Conservation (phyloP, 2,797 vertebrate species). For the Novumbra hubbsi region DNA sequence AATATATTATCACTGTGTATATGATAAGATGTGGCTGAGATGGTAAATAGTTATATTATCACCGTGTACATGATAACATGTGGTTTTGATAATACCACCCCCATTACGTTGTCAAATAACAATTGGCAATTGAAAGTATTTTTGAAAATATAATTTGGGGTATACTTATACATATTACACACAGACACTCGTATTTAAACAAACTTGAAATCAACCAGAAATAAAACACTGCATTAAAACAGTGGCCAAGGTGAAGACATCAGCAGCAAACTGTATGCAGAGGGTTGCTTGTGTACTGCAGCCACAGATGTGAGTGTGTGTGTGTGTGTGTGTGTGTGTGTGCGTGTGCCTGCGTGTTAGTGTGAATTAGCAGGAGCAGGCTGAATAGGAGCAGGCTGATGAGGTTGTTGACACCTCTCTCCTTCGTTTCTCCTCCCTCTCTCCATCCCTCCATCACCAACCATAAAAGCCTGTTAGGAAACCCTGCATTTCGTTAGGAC, state of each 20-base stretch:
- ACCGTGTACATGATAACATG: not conserved
- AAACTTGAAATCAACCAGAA: not conserved
- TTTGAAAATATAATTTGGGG: not conserved
- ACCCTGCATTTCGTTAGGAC: conserved; percentile 74
- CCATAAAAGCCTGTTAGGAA: conserved; percentile 76
- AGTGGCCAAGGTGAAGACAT: conserved; percentile 68
- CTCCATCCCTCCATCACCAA: conserved; percentile 64
- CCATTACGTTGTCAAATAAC: not conserved
- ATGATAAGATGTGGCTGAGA: not conserved
- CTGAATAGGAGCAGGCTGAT: conserved; percentile 59
- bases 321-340: conserved; percentile 21
- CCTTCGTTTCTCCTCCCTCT: conserved; percentile 44
- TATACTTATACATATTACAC: not conserved
- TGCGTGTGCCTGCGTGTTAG: conserved; percentile 41
- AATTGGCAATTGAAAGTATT: not conserved
- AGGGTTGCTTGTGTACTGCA: conserved; percentile 63
- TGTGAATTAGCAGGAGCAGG: conserved; percentile 43
- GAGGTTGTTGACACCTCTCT: conserved; percentile 69
- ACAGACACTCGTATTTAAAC: not conserved
- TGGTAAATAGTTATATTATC: not conserved
- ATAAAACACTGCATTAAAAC: conserved; percentile 14
- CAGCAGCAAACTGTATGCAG: conserved; percentile 65
- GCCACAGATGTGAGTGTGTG: conserved; percentile 39
- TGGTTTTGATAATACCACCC: not conserved
- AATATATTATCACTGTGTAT: no score